Base-by-base conservation (phyloP, 2,888 invertebrate genomes). In the Ptycholaimellus sp. region DNA sequence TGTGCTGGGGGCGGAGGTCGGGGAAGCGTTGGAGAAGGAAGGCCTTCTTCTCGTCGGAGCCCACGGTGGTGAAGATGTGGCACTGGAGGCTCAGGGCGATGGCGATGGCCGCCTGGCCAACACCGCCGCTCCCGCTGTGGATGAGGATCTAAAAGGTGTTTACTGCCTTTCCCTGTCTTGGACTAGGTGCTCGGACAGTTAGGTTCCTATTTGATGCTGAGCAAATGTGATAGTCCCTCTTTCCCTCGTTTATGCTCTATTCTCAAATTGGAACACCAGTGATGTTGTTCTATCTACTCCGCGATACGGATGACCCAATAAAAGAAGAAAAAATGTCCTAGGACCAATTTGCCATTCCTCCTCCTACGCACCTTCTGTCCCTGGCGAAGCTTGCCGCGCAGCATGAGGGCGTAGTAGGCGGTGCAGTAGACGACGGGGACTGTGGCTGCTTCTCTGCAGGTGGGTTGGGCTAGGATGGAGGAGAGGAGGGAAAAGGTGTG, bases 21-120 rank as follows among this genome's bases (percentile, higher is more conserved):
- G 85, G 85, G 71, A 87, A 93, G 23, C 72, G 72, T 49, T 72
- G 69, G 59, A 76, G 75, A 44, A 96, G 66, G 66, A 80, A 87
- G 39, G 77, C 73, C 22, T 52, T 40, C 44, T 56, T 56, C 33
- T 51, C 50, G 16, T 48, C 39, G 6, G 51, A 49, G 35, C 67
- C 81, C 35, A 85, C 85, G 0, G 90, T 93, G 13, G 90, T 81
- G 65, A 46, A 54, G 30, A 54, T 85, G 36, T 70, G 72, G 63
- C 85, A 76, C 35, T 82, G 82, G 61, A 76, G 71, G 58, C 74
- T 73, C 36, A 93, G 68, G 36, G 87, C 85, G 52, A 96, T 77
- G 18, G 81, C 70, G 52, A 96, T 85, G 44, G 90, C 85, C 2
- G 93, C 90, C 66, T 87, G 85, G 6, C 93, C 93, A 25, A 58